Evolutionary conservation across 2,797 vertebrate genomes (phyloP), one percentile per base, ranked within the genome.

Genomic region (Brotula barbata): DNA sequence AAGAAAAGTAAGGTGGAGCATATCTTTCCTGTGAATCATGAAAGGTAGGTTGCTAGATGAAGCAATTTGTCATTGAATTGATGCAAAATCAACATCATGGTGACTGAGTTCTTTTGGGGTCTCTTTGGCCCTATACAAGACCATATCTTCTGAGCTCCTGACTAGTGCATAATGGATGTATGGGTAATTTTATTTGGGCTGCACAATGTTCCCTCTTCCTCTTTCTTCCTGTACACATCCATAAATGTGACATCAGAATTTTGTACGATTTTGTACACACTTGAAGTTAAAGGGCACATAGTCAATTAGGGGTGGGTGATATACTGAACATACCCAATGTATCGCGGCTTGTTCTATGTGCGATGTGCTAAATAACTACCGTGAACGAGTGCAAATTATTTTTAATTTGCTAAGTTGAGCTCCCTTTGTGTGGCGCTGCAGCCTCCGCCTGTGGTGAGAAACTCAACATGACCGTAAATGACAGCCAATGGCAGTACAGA

Each of bases 151-250:
- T 45, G 7, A 1, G 40, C 23, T 20, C 44, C 10, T 45, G 7
- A 1, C 47, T 15, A 58, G 13, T 45, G 33, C 17, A 12, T 14
- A 17, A n/a, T 20, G 7, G 16, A 13, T 58, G 39, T 6, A 45
- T 13, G 40, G 45, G 25, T 6, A 13, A 43, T 70, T 49, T 71
- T 31, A 57, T 43, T 65, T 66, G 60, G 42, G 14, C 9, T 22
- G 22, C 6, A 17, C 54, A 37, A 11, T 34, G 6, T 50, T 42
- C 20, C 1, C 2, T 43, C 16, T 41, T 60, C n/a, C 44, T 31
- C 12, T 45, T 28, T 31, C 13, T 31, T 43, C 3, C 16, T 14
- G 16, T 37, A 45, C 16, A 9, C 25, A 21, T 20, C 9, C n/a
- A 17, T 31, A 15, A 20, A 7, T 58, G 13, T 43, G 45, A 36